Conservation (phyloP, 2,888 invertebrate species). For the Hyposoter dolosus region DNA sequence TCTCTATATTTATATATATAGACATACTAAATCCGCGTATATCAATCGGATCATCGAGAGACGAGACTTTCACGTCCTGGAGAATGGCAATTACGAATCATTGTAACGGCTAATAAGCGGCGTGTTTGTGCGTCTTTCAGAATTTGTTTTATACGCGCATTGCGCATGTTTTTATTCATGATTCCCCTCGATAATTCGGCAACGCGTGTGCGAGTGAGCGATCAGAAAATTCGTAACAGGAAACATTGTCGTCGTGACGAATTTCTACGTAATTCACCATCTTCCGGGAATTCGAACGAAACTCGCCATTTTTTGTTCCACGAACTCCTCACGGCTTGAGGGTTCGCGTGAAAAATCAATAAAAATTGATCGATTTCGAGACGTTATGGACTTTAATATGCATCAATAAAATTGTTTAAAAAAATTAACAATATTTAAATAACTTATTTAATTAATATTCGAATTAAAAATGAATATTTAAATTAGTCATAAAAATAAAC, state of each 20-base stretch:
- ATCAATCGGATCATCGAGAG: slow-evolving; percentile 34
- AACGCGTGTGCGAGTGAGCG: not conserved
- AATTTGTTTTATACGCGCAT: slow-evolving; percentile 7
- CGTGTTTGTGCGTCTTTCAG: slow-evolving; percentile 10
- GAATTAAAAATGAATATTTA: too few relatives aligned
- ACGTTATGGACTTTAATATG: not conserved
- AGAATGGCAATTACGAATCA: slow-evolving; percentile 59
- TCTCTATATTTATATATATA: slow-evolving; percentile 18
- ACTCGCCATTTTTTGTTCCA: not conserved
- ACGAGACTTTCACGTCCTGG: slow-evolving; percentile 61
- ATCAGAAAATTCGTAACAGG: not conserved
- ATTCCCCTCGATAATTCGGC: not conserved
- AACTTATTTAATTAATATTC: too few relatives aligned
- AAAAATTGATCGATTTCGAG: not conserved
- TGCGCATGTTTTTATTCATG: not conserved
- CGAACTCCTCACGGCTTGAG: not conserved
- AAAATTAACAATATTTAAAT: not conserved
- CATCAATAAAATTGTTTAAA: not conserved
- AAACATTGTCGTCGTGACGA: not conserved
- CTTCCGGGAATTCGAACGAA: not conserved
- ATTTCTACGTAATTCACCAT: not conserved
- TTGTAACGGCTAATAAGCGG: slow-evolving; percentile 60
- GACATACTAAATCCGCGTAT: not conserved
- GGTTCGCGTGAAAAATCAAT: not conserved
- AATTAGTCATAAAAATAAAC: too few relatives aligned